Conservation (phyloP, 2,888 invertebrate genomes). For the Plemyria rubiginata region DNA sequence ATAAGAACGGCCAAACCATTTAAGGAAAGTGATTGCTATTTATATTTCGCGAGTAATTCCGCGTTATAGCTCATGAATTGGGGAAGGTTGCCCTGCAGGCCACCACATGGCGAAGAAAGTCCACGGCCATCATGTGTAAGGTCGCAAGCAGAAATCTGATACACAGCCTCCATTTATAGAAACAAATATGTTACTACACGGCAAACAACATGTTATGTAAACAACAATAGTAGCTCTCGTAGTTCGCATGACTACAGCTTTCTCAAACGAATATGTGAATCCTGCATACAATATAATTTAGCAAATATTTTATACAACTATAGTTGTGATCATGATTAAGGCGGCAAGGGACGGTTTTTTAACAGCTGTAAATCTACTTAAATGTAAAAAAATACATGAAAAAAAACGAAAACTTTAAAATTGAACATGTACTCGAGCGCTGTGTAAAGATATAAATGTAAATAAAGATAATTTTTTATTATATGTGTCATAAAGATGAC, state of each 20-base stretch:
- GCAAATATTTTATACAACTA: neutral
- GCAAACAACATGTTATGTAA: slow-evolving; percentile 36
- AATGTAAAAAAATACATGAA: too few species aligned
- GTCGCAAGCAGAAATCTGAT: slow-evolving; percentile 44
- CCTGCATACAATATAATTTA: neutral
- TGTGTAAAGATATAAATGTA: too few species aligned
- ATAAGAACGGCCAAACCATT: slow-evolving; percentile 7
- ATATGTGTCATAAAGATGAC: too few species aligned
- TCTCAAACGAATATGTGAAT: neutral
- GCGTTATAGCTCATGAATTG: slow-evolving; percentile 49
- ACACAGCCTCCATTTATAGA: slow-evolving; percentile 45
- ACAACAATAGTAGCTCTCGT: slow-evolving; percentile 24
- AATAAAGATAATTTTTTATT: too few species aligned
- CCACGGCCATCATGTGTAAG: slow-evolving; percentile 51
- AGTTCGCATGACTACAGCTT: neutral
- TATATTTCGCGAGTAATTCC: slow-evolving; percentile 34
- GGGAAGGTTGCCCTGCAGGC: slow-evolving; percentile 49
- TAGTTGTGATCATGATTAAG: neutral
- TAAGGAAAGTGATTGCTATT: slow-evolving; percentile 4
- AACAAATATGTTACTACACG: slow-evolving; percentile 40
- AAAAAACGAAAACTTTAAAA: too few species aligned
- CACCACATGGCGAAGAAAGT: slow-evolving; percentile 47
- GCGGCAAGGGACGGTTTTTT: too few species aligned
- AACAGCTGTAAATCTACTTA: too few species aligned
- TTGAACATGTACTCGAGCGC: too few species aligned